phyloP scores from a whole-genome alignment of 2,797 vertebrate species.

The Mus spretus region DNA sequence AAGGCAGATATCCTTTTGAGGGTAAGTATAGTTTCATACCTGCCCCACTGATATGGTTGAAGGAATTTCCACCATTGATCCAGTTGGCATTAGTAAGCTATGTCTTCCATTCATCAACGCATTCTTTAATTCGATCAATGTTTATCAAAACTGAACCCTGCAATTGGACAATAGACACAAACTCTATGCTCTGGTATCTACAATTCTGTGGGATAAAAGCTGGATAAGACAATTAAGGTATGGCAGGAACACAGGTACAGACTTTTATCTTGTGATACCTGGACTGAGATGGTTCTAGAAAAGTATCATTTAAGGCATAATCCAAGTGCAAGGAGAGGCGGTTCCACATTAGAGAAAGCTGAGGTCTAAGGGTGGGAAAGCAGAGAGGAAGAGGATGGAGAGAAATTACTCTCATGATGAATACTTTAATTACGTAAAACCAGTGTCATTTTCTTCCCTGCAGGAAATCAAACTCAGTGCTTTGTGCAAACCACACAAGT shows the following conservation, averaged over 20 bases:
- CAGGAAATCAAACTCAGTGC: neutral
- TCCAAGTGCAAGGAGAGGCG: neutral
- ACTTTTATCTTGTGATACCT: neutral
- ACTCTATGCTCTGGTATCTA: neutral
- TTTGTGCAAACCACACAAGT: neutral
- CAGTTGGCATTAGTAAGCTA: conserved; percentile 1
- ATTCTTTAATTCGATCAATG: conserved; percentile 52
- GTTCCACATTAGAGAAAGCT: conserved; percentile 37
- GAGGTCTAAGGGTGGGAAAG: neutral
- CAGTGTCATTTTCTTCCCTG: neutral
- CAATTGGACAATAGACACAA: neutral
- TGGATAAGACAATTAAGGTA: neutral
- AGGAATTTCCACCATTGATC: conserved; percentile 51
- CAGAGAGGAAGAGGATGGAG: neutral
- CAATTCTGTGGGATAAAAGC: neutral
- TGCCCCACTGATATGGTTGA: conserved; percentile 3
- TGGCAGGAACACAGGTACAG: neutral
- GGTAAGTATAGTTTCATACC: conserved; percentile 32
- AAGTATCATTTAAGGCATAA: conserved; percentile 22
- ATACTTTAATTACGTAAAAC: neutral
- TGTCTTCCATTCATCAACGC: neutral
- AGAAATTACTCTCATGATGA: neutral
- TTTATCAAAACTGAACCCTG: conserved; percentile 54
- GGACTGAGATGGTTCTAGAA: neutral
- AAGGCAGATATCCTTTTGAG: conserved; percentile 46